Conservation (phyloP, 1,140 invertebrate genomes). For the Macrobrachium nipponense region DNA sequence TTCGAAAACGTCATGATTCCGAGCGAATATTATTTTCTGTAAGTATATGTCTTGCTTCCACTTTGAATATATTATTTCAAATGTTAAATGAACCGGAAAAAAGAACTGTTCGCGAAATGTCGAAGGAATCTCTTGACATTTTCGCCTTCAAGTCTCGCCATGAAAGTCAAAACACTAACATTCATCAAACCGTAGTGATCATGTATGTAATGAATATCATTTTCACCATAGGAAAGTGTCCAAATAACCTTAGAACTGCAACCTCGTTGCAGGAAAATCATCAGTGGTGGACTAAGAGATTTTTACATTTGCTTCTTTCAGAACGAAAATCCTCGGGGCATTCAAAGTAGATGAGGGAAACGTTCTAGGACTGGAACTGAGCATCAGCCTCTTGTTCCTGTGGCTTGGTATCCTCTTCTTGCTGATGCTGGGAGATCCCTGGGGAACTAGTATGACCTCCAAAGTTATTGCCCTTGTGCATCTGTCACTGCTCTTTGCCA, state of each 20-base stretch:
- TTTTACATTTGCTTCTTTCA: neutral
- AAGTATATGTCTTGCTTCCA: neutral
- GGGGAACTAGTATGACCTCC: neutral
- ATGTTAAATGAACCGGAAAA: too few relatives aligned
- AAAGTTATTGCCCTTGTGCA: constrained; percentile 29
- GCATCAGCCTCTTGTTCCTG: constrained; percentile 4
- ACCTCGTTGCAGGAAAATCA: too few relatives aligned
- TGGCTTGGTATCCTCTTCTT: constrained; percentile 28
- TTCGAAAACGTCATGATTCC: neutral
- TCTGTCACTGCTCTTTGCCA: constrained; percentile 1
- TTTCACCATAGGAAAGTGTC: too few relatives aligned
- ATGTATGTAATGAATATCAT: too few relatives aligned
- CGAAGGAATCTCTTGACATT: neutral
- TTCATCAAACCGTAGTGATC: too few relatives aligned
- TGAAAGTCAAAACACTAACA: too few relatives aligned
- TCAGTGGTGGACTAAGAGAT: too few relatives aligned
- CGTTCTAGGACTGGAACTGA: neutral
- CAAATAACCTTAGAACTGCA: too few relatives aligned
- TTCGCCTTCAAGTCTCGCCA: neutral
- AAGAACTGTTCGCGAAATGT: too few relatives aligned
- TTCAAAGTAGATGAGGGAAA: neutral
- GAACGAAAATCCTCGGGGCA: neutral
- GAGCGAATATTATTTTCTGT: constrained; percentile 43
- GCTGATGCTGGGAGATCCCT: constrained; percentile 21
- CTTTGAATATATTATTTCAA: neutral